These are phyloP conservation scores for Musca vetustissima DNA, from an alignment of 1,140 invertebrate species.

Conservation along the genomic window DNA sequence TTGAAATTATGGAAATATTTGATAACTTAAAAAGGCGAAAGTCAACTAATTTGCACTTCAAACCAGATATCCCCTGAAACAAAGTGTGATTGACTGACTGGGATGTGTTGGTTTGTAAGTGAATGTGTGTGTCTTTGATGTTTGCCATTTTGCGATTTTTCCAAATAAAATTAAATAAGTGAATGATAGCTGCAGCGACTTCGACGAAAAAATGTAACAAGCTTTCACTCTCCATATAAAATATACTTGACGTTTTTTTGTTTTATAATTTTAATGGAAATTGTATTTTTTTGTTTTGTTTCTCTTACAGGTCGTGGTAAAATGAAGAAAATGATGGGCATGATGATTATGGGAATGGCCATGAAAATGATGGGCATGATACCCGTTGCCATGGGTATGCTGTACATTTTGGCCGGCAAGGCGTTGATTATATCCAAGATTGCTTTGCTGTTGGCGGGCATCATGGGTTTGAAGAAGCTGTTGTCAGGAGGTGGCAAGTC, in stretches of 20 bases:
- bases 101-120: too few relatives aligned
- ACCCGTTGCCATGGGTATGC: conserved; percentile 70
- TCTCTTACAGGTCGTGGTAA: conserved; percentile 66
- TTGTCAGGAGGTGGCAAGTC: conserved; percentile 63
- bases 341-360: conserved; percentile 78
- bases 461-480: conserved; percentile 78
- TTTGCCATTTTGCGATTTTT: too few relatives aligned
- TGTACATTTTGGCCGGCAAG: conserved; percentile 75
- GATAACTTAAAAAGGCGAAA: too few relatives aligned
- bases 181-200: too few relatives aligned
- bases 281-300: conserved; percentile 26
- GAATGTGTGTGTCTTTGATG: too few relatives aligned
- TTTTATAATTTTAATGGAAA: background rate
- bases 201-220: too few relatives aligned
- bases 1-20: too few relatives aligned
- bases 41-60: too few relatives aligned
- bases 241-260: background rate
- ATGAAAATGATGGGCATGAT: conserved; percentile 75
- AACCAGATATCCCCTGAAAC: too few relatives aligned
- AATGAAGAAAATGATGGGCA: conserved; percentile 82
- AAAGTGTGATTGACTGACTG: too few relatives aligned
- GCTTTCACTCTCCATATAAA: conserved; percentile 9
- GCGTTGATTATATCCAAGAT: conserved; percentile 78
- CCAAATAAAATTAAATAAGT: too few relatives aligned
- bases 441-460: conserved; percentile 72